Evolutionary conservation across 2,113 vertebrate genomes (phyloP), one percentile per base, ranked within the genome.

Genomic region (Phoxinus phoxinus): DNA sequence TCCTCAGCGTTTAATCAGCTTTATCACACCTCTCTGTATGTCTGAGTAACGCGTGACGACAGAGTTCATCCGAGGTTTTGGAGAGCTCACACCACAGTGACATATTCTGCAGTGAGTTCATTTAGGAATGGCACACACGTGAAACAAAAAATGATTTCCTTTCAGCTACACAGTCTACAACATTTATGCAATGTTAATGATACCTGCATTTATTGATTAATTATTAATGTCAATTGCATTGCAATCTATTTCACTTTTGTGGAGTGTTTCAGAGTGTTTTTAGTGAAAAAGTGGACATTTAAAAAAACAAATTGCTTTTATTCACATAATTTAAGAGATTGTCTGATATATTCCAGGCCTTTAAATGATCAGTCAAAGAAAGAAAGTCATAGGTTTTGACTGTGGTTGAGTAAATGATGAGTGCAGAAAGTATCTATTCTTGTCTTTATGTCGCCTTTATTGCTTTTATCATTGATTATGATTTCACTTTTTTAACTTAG

Each of bases 51-150:
- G 9, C n/a, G 6, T 78, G 35, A 59, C 17, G 21, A 10, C 37
- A 44, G 58, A 78, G 83, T 51, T 67, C 65, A 76, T 76, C 44
- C 35, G 59, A 69, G 83, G 44, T 41, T 37, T 74, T 59, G 21
- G 25, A 75, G 21, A n/a, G 27, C 17, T 84, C 83, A 6, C 83
- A 85, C 76, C 67, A 63, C 67, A 58, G 46, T 71, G 51, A 58
- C 51, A 58, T 71, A 51, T 73, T 78, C 81, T 84, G 46, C 74
- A 25, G 3, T 61, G 81, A 61, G 76, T 80, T 74, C 67, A 81
- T 27, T 13, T 67, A 48, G 67, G 56, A 3, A 65, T 44, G 53
- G 6, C 19, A 81, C 44, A 27, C 56, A 27, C 10, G 4, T 75
- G 74, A 25, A 21, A 23, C 19, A 12, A 19, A 53, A 59, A 78